Percentiles rank a stretch among this genome's conserved stretches.
Conservation (phyloP, 2,888 invertebrate genomes). For the Crocallis elinguaria region DNA sequence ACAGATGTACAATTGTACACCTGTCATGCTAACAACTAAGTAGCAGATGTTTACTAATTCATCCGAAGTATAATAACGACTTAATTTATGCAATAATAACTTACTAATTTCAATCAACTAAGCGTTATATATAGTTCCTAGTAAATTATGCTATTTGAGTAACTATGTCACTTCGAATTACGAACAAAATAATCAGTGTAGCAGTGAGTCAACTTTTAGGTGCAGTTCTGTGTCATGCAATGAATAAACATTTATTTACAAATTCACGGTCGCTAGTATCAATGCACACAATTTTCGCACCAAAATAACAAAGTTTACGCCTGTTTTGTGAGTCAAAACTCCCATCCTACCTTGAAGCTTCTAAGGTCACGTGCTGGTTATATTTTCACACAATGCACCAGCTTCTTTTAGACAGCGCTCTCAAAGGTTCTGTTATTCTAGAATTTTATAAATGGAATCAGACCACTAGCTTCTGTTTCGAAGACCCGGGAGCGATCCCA, state of each 20-base stretch:
- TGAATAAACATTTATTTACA: conserved; percentile 11
- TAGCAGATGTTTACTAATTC: too few relatives aligned
- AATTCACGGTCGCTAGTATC: conserved; percentile 18
- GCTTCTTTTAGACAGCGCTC: not conserved
- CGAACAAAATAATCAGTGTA: conserved; percentile 11
- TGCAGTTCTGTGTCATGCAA: conserved; percentile 22
- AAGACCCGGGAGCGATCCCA: too few relatives aligned
- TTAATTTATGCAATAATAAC: too few relatives aligned
- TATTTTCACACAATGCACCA: not conserved
- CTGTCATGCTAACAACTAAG: too few relatives aligned
- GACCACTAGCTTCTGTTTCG: too few relatives aligned
- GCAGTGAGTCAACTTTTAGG: conserved; percentile 22
- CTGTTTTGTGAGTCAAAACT: conserved; percentile 6
- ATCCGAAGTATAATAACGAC: too few relatives aligned
- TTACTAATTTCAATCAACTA: too few relatives aligned
- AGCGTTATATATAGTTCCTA: too few relatives aligned
- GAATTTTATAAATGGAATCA: too few relatives aligned
- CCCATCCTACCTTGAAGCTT: not conserved
- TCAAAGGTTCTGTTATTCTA: too few relatives aligned
- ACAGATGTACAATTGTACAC: too few relatives aligned
- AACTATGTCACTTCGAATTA: not conserved
- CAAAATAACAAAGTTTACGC: conserved; percentile 8
- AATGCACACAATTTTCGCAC: conserved; percentile 10
- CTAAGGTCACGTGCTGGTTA: not conserved
- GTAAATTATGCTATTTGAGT: not conserved